Evolutionary conservation across 2,888 invertebrate species (phyloP).

Genomic region (Emmelina monodactyla): DNA sequence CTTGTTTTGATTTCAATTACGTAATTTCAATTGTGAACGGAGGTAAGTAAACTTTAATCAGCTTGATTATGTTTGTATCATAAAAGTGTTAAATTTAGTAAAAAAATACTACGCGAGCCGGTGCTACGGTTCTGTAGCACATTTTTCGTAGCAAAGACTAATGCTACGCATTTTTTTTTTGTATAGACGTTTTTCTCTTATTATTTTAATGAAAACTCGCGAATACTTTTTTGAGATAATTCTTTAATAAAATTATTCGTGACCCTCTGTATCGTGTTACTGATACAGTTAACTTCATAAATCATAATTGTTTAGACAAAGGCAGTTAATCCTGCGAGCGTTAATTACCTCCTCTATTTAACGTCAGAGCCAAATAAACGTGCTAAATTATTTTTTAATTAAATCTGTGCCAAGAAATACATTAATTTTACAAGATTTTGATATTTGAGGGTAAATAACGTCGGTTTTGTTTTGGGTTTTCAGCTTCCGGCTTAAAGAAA

Average conservation of each 20-base stretch:
- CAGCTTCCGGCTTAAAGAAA: too few species aligned
- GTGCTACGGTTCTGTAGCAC: too few species aligned
- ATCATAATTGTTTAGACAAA: constrained; percentile 50
- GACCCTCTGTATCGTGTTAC: background rate
- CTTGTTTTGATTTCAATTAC: constrained; percentile 13
- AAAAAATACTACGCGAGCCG: too few species aligned
- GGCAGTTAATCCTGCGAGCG: constrained; percentile 47
- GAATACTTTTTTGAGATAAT: background rate
- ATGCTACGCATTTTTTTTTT: too few species aligned
- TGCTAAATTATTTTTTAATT: constrained; percentile 1
- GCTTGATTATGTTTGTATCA: too few species aligned
- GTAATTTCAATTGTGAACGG: too few species aligned
- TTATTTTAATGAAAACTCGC: background rate
- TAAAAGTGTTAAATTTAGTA: too few species aligned
- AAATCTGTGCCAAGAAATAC: background rate
- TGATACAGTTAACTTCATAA: constrained; percentile 30
- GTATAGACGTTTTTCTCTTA: background rate
- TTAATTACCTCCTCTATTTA: constrained; percentile 46
- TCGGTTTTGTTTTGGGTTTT: too few species aligned
- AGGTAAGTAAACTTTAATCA: too few species aligned
- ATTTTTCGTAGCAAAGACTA: too few species aligned
- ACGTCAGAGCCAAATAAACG: constrained; percentile 39
- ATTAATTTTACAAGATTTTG: too few species aligned
- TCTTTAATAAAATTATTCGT: background rate
- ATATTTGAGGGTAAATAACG: too few species aligned